Percentiles rank a stretch among this genome's conserved stretches.
These are phyloP conservation scores for Drosophila anceps DNA, from an alignment of 2,888 invertebrate genomes.

Conservation along the genomic window DNA sequence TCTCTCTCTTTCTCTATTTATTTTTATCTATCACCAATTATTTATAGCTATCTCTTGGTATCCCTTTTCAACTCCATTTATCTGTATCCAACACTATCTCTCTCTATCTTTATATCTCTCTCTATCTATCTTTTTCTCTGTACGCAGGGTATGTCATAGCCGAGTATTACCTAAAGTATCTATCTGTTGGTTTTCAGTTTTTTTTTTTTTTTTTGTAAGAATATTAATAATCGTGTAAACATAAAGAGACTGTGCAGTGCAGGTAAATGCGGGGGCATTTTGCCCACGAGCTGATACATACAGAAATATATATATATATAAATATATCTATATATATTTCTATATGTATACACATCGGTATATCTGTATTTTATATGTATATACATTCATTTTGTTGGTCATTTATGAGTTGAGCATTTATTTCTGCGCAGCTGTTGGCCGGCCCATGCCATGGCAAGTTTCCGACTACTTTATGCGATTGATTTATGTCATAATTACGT, in stretches of 20 bases:
- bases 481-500: constrained; percentile 60
- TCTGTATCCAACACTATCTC: background rate
- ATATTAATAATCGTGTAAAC: constrained; percentile 55
- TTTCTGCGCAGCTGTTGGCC: constrained; percentile 37
- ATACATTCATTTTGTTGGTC: constrained; percentile 20
- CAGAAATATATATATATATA: constrained; percentile 5
- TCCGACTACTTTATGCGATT: constrained; percentile 27
- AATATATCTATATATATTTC: constrained; percentile 23
- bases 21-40: too few relatives aligned
- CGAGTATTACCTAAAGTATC: background rate
- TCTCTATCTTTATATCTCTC: background rate
- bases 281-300: background rate
- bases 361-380: constrained; percentile 12
- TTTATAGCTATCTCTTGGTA: too few relatives aligned
- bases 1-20: too few relatives aligned
- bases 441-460: constrained; percentile 20
- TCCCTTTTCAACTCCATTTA: too few relatives aligned
- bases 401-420: constrained; percentile 53
- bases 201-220: constrained; percentile 35
- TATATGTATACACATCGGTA: background rate
- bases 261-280: constrained; percentile 2
- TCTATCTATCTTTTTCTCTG: too few relatives aligned
- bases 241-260: constrained; percentile 20
- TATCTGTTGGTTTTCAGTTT: constrained; percentile 8
- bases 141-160: constrained; percentile 4